phyloP scores from a whole-genome alignment of 2,113 vertebrate genomes.

The Callithrix jacchus region DNA sequence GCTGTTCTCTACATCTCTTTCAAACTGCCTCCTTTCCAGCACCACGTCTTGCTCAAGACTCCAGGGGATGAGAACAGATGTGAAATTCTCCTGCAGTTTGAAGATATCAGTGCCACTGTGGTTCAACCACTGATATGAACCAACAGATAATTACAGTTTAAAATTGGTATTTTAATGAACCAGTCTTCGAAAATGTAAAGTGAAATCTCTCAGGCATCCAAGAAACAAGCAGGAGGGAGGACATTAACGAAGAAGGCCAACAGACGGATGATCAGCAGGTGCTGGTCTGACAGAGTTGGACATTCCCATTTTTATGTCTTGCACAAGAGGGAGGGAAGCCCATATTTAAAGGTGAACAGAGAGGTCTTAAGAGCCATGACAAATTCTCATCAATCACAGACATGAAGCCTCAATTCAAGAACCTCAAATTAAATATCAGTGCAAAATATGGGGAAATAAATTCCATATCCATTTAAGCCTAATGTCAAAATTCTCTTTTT shows the following conservation, averaged over 20 bases:
- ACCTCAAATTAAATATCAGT: constrained; percentile 54
- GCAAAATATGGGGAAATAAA: constrained; percentile 56
- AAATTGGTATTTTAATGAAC: constrained; percentile 88
- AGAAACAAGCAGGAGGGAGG: constrained; percentile 74
- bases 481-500: constrained; percentile 41
- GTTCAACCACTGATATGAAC: constrained; percentile 64
- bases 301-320: background rate
- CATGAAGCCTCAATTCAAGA: constrained; percentile 6
- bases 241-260: constrained; percentile 73
- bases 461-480: constrained; percentile 40
- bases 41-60: constrained; percentile 63
- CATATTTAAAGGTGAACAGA: constrained; percentile 33
- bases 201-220: constrained; percentile 81
- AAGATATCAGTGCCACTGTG: constrained; percentile 50
- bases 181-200: constrained; percentile 81
- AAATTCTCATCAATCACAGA: constrained; percentile 39
- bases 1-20: constrained; percentile 33
- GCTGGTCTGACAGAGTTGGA: constrained; percentile 51
- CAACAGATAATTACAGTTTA: constrained; percentile 84
- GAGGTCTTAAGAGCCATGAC: background rate
- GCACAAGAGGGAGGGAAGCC: background rate
- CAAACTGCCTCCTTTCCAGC: constrained; percentile 38
- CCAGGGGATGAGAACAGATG: constrained; percentile 75
- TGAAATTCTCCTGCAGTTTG: constrained; percentile 75
- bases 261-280: constrained; percentile 73